Conservation (phyloP, 1,140 invertebrate species). For the Coptotermes formosanus region DNA sequence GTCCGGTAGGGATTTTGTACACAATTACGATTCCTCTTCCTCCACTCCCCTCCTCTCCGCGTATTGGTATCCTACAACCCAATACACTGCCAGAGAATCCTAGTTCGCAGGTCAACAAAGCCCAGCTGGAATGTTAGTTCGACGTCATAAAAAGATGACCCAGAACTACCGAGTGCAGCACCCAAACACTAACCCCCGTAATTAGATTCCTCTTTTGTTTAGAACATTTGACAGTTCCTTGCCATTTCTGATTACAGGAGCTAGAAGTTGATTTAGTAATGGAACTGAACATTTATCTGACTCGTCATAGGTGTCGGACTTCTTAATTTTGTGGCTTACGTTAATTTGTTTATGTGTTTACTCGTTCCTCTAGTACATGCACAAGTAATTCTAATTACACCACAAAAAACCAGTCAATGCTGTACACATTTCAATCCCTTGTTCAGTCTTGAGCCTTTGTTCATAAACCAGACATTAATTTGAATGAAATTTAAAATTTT, state of each 20-base stretch:
- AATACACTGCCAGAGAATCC: background rate
- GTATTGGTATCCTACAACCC: background rate
- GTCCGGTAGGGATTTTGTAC: background rate
- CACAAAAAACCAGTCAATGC: no score
- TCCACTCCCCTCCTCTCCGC: background rate
- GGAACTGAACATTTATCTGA: no score
- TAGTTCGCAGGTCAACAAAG: background rate
- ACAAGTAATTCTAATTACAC: no score
- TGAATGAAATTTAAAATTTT: no score
- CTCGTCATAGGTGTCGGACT: no score
- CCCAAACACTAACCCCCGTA: background rate
- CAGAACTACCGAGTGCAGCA: background rate
- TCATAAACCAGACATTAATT: no score
- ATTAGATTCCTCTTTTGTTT: background rate
- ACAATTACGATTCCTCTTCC: background rate
- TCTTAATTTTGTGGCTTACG: no score
- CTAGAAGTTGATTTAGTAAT: no score
- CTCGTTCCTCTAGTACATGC: no score
- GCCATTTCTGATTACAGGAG: background rate
- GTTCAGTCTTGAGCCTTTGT: no score
- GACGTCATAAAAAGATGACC: background rate
- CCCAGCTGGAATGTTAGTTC: background rate
- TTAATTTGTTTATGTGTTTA: no score
- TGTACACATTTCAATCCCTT: no score
- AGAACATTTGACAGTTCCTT: background rate